Base-by-base conservation (phyloP, 2,113 vertebrate genomes). In the Heteronetta atricapilla region DNA sequence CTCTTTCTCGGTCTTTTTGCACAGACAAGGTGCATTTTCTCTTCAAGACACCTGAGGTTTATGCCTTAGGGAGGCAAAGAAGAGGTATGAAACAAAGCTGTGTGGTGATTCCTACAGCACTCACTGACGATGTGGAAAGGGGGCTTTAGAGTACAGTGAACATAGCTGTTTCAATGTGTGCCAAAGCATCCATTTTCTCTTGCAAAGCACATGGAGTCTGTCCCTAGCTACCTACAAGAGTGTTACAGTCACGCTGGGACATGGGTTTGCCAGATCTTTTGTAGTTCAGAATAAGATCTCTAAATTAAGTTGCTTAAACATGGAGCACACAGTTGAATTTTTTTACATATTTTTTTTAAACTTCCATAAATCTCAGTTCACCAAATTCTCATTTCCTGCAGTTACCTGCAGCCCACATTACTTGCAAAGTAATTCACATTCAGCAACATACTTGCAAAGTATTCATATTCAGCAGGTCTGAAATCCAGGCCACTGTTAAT, bases 11-110 rank as follows among this genome's bases (percentile, higher is more conserved):
- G 15, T 31, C 34, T 78, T 92, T 60, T 21, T 56, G 73, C 66
- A 23, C 3, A 7, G 31, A 52, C 7, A 50, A 73, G 44, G 46
- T 0, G 0, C 1, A 17, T 0, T 1, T 23, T 83, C 46, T n/a
- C 18, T 86, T 83, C 46, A 62, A 80, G 50, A 13, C 17, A 34
- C 33, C 40, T 67, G 23, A 4, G 66, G 13, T 46, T 79, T 46
- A 5, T 3, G 0, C 28, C 36, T 40, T 12, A 38, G 76, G 40
- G 33, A 80, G 40, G 14, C 13, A 42, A 40, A 73, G 19, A 76
- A 83, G 16, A 56, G 52, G 22, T 36, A 14, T 66, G 67, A 83
- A 77, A 64, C 11, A 89, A 81, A 80, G 31, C 9, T 53, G 22
- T n/a, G 8, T 29, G 5, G 5, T 83, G 4, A 29, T 76, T 76